Evolutionary conservation across 2,113 vertebrate species (phyloP).

Genomic region (Fregetta grallaria): DNA sequence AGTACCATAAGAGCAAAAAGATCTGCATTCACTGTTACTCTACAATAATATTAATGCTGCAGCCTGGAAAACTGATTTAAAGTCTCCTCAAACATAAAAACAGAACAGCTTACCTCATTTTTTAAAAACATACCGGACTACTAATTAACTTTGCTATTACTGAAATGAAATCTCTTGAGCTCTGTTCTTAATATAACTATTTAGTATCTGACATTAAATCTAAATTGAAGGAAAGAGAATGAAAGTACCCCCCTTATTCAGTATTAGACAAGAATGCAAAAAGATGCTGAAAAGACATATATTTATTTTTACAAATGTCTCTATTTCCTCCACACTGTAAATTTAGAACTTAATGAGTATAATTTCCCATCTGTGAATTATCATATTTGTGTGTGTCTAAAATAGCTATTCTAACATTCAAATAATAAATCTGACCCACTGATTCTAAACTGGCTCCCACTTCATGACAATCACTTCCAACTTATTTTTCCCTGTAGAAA

Average conservation of each 20-base stretch:
- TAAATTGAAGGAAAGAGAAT: slow-evolving; percentile 7
- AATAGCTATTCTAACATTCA: slow-evolving; percentile 47
- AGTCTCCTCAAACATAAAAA: background rate
- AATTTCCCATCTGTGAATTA: slow-evolving; percentile 63
- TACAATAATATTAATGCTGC: background rate
- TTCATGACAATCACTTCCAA: slow-evolving; percentile 38
- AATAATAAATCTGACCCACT: slow-evolving; percentile 57
- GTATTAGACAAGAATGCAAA: background rate
- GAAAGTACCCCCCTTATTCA: background rate
- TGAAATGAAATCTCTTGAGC: background rate
- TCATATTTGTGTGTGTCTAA: slow-evolving; percentile 48
- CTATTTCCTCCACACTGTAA: slow-evolving; percentile 61
- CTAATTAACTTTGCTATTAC: slow-evolving; percentile 15
- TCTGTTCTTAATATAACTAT: background rate
- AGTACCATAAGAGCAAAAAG: background rate
- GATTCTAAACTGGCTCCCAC: slow-evolving; percentile 25
- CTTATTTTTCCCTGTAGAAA: slow-evolving; percentile 6
- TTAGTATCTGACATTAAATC: slow-evolving; percentile 5
- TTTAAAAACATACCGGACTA: background rate
- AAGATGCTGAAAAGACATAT: slow-evolving; percentile 47
- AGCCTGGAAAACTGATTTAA: background rate
- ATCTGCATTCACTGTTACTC: background rate
- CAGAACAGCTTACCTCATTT: background rate
- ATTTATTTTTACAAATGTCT: slow-evolving; percentile 57
- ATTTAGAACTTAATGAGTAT: slow-evolving; percentile 55